Conservation (phyloP, 1,140 invertebrate species). For the Zaprionus lachaisei region DNA sequence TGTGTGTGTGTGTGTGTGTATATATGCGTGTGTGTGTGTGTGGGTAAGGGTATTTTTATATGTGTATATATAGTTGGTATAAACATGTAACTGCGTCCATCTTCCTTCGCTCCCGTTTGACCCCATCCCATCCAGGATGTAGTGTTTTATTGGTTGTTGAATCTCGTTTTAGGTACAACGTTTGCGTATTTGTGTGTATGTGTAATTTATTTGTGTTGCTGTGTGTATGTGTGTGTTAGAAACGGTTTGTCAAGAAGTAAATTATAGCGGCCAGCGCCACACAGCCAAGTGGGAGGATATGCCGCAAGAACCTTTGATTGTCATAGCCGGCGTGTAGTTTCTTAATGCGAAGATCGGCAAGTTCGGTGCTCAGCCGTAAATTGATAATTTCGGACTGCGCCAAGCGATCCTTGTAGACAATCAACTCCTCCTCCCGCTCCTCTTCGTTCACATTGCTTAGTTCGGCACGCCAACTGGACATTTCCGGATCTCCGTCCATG, state of each 20-base stretch:
- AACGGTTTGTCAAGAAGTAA: constrained; percentile 65
- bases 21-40: background rate
- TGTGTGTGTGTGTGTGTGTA: constrained; percentile 3
- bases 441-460: constrained; percentile 59
- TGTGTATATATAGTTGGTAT: constrained; percentile 10
- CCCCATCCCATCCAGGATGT: constrained; percentile 27
- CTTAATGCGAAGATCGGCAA: constrained; percentile 58
- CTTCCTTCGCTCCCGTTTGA: constrained; percentile 6
- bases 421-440: constrained; percentile 77
- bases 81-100: constrained; percentile 7
- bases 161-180: constrained; percentile 55
- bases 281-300: constrained; percentile 57
- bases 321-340: constrained; percentile 15
- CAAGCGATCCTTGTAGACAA: constrained; percentile 79
- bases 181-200: constrained; percentile 17
- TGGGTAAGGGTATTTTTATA: background rate
- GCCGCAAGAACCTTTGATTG: constrained; percentile 30
- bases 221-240: constrained; percentile 41
- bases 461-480: constrained; percentile 60
- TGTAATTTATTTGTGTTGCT: constrained; percentile 1
- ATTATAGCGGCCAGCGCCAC: constrained; percentile 63
- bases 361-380: constrained; percentile 69
- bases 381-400: constrained; percentile 66
- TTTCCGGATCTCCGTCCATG: constrained; percentile 26
- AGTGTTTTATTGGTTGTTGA: constrained; percentile 37